phyloP scores from a whole-genome alignment of 64 coral and sea anemone genomes.

The Porites lutea region DNA sequence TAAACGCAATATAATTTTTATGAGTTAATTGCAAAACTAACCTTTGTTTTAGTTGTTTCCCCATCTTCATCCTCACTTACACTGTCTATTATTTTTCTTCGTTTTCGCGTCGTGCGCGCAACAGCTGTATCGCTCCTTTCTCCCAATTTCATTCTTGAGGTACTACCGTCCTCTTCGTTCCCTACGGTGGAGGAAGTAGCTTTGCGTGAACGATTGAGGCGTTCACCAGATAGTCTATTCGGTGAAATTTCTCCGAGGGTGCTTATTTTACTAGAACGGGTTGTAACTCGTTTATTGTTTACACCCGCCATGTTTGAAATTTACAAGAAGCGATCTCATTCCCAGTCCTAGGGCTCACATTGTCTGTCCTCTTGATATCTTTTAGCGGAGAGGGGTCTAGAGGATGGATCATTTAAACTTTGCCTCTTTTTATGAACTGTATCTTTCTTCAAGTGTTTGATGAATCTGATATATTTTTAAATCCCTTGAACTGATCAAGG shows the following conservation, averaged over 20 bases:
- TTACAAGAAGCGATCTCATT: too few relatives aligned
- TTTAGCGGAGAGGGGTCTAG: neutral
- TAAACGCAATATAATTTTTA: neutral
- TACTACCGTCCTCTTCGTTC: neutral
- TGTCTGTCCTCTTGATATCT: neutral
- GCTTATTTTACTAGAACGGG: slow-evolving; percentile 1
- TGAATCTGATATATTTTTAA: too few relatives aligned
- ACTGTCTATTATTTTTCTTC: neutral
- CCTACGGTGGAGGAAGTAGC: neutral
- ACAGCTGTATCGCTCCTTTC: neutral
- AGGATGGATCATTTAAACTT: too few relatives aligned
- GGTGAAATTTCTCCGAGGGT: neutral
- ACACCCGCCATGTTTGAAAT: slow-evolving; percentile 2
- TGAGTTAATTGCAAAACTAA: neutral
- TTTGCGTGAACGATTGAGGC: neutral
- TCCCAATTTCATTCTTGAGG: neutral
- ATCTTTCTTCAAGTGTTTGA: too few relatives aligned
- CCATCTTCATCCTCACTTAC: neutral
- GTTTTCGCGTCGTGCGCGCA: neutral
- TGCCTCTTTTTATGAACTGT: too few relatives aligned
- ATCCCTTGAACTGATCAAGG: too few relatives aligned
- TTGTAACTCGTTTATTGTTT: neutral
- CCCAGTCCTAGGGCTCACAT: too few relatives aligned
- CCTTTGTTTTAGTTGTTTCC: neutral
- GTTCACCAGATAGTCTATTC: neutral